Evolutionary conservation across 2,113 vertebrate species (phyloP), one percentile per base, ranked within the genome.

Genomic region (Patagioenas fasciata): DNA sequence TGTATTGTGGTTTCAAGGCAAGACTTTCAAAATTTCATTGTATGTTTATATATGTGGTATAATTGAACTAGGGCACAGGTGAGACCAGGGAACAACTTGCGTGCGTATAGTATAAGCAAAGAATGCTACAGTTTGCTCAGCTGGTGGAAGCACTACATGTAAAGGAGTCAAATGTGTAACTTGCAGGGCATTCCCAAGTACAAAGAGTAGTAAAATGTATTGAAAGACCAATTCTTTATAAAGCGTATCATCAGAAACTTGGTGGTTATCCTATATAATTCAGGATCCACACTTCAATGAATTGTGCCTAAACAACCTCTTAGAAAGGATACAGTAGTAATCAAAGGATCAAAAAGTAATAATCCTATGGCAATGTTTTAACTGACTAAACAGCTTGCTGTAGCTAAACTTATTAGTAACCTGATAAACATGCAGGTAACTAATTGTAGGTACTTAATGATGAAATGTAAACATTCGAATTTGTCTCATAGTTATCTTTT

Each of bases 341-440:
- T 96, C 79, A 80, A 85, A 83, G 51, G 67, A 93, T 93, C 75
- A 80, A 91, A 74, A 74, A 89, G 47, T 77, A 84, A 74, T 88
- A 93, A 90, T 83, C 38, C 60, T 88, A 28, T 0, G 11, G 34
- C 57, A 84, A 23, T 66, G 47, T 91, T 89, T 88, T 96, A 80
- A 73, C 79, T 83, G 75, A 31, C 82, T 94, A 80, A 94, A 80
- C 67, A 88, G 81, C 54, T 72, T 91, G 64, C 74, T 91, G 72
- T 78, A 90, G 56, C 78, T 85, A 82, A 91, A 94, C 86, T 96
- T 93, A 95, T 92, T 96, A 95, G 66, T 93, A 66, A 91, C 54
- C 38, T 53, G 93, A 92, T 95, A 95, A 94, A 70, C 62, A 5
- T 87, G 71, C 77, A 89, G 78, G 74, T 94, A 93, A 93, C 87